A percentile compares a stretch with the other conserved stretches of the same genome.
Conservation (phyloP, 2,113 vertebrate species). For the Argyrosomus japonicus region DNA sequence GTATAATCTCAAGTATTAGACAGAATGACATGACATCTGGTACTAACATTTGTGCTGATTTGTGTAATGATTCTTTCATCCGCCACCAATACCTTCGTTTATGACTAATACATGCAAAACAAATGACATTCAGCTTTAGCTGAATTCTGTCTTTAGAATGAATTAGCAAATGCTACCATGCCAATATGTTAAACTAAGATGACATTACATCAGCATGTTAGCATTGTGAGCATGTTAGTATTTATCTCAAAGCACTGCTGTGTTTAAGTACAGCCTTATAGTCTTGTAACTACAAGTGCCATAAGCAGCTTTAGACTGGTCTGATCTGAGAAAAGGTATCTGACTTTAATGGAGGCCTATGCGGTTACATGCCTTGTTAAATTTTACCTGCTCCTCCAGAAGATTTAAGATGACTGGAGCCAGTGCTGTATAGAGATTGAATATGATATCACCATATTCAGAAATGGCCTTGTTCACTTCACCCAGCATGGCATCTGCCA, state of each 20-base stretch:
- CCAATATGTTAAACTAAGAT: too few relatives aligned
- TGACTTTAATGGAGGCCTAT: background rate
- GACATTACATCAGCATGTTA: background rate
- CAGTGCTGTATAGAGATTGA: background rate
- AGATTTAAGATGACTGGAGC: background rate
- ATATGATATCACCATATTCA: background rate
- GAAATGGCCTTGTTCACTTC: background rate
- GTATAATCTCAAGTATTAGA: too few relatives aligned
- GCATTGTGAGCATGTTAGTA: background rate
- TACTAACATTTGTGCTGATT: too few relatives aligned
- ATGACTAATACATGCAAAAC: too few relatives aligned
- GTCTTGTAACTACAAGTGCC: background rate
- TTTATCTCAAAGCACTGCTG: too few relatives aligned
- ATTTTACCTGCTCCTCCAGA: constrained; percentile 3
- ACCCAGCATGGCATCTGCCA: background rate
- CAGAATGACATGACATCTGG: too few relatives aligned
- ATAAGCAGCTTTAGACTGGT: background rate
- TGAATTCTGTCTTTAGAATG: too few relatives aligned
- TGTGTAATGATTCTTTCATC: too few relatives aligned
- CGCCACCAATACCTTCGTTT: too few relatives aligned
- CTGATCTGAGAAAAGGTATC: background rate
- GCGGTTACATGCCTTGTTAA: background rate
- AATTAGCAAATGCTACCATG: too few relatives aligned
- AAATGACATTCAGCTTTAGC: too few relatives aligned
- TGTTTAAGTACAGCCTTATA: background rate